These are phyloP conservation scores for Falco columbarius DNA, from an alignment of 2,797 vertebrate genomes.

Conservation along the genomic window DNA sequence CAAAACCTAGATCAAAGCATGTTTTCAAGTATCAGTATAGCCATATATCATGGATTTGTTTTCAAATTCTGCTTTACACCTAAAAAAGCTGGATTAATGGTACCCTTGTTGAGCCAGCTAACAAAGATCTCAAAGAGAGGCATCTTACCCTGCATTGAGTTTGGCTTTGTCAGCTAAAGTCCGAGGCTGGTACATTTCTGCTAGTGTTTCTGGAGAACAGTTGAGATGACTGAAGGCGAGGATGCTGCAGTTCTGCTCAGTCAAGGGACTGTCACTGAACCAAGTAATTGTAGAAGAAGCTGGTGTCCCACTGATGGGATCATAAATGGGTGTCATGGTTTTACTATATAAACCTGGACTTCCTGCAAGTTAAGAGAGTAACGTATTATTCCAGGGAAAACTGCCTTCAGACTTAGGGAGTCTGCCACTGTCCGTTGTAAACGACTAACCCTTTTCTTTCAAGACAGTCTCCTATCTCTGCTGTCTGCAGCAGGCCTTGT, in stretches of 20 bases:
- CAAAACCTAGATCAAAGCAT: not conserved
- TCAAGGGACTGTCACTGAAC: conserved; percentile 89
- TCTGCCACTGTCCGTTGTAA: not conserved
- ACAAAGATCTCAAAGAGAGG: not conserved
- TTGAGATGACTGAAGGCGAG: conserved; percentile 82
- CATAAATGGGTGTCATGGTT: conserved; percentile 92
- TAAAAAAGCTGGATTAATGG: not conserved
- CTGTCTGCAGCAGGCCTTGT: not conserved
- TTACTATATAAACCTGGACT: conserved; percentile 90
- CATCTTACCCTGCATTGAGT: conserved; percentile 87
- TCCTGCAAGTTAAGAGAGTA: conserved; percentile 64
- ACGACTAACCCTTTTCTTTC: not conserved
- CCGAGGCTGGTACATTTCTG: conserved; percentile 89
- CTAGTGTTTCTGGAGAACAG: conserved; percentile 82
- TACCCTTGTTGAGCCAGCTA: not conserved
- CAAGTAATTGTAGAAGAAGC: conserved; percentile 88
- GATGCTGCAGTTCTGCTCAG: conserved; percentile 77
- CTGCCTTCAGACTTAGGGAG: not conserved
- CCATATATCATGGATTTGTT: not conserved
- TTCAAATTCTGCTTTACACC: not conserved
- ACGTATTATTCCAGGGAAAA: not conserved
- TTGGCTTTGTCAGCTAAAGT: conserved; percentile 89
- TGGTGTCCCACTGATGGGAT: conserved; percentile 89
- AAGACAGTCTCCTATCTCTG: not conserved
- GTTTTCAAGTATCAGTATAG: not conserved